These are phyloP conservation scores for Apteryx owenii DNA, from an alignment of 2,113 vertebrate species.

Conservation along the genomic window DNA sequence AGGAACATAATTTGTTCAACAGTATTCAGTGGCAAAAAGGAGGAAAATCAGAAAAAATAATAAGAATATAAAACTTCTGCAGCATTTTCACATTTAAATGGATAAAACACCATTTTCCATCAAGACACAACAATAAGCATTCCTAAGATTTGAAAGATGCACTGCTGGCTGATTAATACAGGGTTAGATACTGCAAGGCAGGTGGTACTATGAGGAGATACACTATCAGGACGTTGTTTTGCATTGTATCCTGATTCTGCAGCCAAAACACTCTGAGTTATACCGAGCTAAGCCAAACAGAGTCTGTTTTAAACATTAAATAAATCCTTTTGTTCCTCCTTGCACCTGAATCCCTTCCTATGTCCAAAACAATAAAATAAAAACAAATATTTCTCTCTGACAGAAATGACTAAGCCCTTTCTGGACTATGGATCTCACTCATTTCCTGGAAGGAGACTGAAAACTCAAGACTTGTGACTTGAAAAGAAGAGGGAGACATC, in stretches of 20 bases:
- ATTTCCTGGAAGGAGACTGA: conserved; percentile 53
- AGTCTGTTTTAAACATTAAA: conserved; percentile 49
- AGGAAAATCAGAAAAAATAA: not conserved
- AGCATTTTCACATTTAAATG: not conserved
- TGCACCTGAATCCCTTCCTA: conserved; percentile 52
- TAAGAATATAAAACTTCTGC: not conserved
- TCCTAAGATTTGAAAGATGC: not conserved
- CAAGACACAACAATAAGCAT: not conserved
- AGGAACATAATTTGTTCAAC: not conserved
- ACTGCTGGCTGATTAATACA: not conserved
- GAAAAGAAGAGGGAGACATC: conserved; percentile 12
- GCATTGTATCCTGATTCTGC: not conserved
- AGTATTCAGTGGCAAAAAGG: not conserved
- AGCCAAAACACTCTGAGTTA: not conserved
- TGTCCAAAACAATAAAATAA: conserved; percentile 43
- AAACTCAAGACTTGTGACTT: not conserved
- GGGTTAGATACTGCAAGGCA: not conserved
- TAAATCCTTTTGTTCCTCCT: conserved; percentile 51
- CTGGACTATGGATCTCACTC: conserved; percentile 24
- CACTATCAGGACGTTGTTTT: not conserved
- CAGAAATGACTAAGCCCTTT: conserved; percentile 46
- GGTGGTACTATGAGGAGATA: not conserved
- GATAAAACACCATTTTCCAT: not conserved
- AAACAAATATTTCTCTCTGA: conserved; percentile 47
- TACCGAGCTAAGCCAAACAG: conserved; percentile 2